These are phyloP conservation scores for Saiga tatarica DNA, from an alignment of 2,113 vertebrate species.

Conservation along the genomic window DNA sequence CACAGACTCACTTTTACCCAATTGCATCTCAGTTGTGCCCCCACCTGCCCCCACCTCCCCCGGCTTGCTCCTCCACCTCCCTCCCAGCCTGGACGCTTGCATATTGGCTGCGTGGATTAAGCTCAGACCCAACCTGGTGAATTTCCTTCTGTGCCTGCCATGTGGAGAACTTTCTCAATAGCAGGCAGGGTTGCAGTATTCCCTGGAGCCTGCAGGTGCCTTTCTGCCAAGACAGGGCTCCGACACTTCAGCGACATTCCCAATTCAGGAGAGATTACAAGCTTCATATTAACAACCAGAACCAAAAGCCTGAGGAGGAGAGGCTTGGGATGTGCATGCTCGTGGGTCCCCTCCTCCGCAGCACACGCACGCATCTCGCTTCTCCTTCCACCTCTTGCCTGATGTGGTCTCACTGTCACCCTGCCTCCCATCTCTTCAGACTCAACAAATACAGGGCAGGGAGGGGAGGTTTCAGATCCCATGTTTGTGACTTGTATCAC, in stretches of 20 bases:
- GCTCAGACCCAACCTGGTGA: neutral
- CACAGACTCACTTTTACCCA: too few relatives aligned
- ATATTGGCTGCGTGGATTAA: too few relatives aligned
- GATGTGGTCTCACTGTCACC: neutral
- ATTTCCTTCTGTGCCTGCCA: neutral
- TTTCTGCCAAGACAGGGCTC: neutral
- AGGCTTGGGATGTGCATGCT: neutral
- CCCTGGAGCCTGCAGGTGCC: neutral
- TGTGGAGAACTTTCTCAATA: neutral
- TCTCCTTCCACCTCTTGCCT: neutral
- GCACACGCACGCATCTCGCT: rapidly evolving
- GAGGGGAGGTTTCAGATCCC: neutral
- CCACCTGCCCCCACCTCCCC: neutral
- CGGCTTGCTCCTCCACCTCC: too few relatives aligned
- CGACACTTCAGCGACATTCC: neutral
- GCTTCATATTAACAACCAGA: neutral
- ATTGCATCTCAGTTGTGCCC: too few relatives aligned
- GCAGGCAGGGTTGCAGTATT: too few relatives aligned
- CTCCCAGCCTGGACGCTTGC: neutral
- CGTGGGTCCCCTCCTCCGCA: neutral
- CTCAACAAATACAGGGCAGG: neutral
- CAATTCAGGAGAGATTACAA: neutral
- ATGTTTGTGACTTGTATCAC: neutral
- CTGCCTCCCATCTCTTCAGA: neutral
- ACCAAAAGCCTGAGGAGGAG: too few relatives aligned